Conservation (phyloP, 2,888 invertebrate species). For the Theodoxus fluviatilis region DNA sequence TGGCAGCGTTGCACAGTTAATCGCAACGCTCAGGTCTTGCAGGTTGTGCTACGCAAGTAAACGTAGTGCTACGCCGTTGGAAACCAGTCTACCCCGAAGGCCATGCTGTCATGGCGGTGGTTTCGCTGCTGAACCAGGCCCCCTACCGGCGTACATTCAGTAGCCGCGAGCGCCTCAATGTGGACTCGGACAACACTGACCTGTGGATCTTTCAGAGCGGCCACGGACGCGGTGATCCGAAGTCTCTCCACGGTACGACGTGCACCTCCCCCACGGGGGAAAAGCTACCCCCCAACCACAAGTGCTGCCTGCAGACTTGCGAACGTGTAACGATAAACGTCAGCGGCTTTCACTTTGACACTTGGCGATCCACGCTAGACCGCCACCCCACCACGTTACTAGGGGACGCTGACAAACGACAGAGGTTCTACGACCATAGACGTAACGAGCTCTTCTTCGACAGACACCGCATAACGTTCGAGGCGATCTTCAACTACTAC, state of each 20-base stretch:
- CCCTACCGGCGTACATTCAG: slow-evolving; percentile 49
- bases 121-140: slow-evolving; percentile 55
- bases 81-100: neutral
- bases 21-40: neutral
- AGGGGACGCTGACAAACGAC: slow-evolving; percentile 62
- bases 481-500: slow-evolving; percentile 65
- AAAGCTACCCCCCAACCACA: slow-evolving; percentile 41
- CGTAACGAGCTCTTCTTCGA: slow-evolving; percentile 65
- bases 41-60: neutral
- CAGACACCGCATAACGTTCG: slow-evolving; percentile 64
- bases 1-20: neutral
- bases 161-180: slow-evolving; percentile 45
- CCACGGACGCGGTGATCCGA: neutral
- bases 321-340: slow-evolving; percentile 64
- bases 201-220: slow-evolving; percentile 27
- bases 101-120: slow-evolving; percentile 43
- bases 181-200: slow-evolving; percentile 39
- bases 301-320: slow-evolving; percentile 55
- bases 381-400: slow-evolving; percentile 63
- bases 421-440: slow-evolving; percentile 59
- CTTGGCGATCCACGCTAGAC: slow-evolving; percentile 59
- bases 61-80: neutral
- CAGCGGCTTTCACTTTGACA: slow-evolving; percentile 64
- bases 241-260: neutral
- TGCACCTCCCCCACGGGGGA: slow-evolving; percentile 27